phyloP scores from a whole-genome alignment of 2,888 invertebrate genomes.

The Melinopterus prodromus region DNA sequence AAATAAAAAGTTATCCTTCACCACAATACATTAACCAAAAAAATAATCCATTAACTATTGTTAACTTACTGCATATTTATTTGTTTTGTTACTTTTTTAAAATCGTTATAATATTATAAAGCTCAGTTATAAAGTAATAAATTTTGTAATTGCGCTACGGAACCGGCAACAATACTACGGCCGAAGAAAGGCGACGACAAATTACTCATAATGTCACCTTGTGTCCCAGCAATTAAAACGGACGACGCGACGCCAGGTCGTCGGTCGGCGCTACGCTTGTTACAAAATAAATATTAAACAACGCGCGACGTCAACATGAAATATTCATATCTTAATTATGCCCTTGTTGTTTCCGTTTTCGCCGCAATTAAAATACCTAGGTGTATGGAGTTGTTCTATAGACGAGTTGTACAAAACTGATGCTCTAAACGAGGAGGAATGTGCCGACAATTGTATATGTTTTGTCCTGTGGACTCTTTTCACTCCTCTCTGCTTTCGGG shows the following conservation, averaged over 20 bases:
- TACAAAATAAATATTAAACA: slow-evolving; percentile 32
- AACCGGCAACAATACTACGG: background rate
- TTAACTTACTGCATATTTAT: too few relatives aligned
- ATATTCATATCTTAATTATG: slow-evolving; percentile 35
- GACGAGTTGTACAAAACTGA: too few relatives aligned
- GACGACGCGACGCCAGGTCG: background rate
- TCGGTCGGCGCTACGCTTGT: background rate
- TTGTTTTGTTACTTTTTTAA: too few relatives aligned
- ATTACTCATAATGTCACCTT: background rate
- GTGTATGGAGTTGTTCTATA: background rate
- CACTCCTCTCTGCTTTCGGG: slow-evolving; percentile 25
- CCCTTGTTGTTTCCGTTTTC: slow-evolving; percentile 31
- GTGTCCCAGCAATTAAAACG: background rate
- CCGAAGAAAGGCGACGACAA: background rate
- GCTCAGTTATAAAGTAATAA: too few relatives aligned
- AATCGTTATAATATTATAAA: too few relatives aligned
- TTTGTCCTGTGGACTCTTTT: slow-evolving; percentile 17
- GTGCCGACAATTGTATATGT: background rate
- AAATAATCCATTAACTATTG: too few relatives aligned
- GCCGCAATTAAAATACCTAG: slow-evolving; percentile 31
- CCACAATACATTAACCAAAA: too few relatives aligned
- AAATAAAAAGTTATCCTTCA: too few relatives aligned
- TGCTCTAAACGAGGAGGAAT: background rate
- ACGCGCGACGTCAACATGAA: slow-evolving; percentile 29
- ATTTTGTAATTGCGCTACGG: background rate